A percentile compares a stretch with the other conserved stretches of the same genome.
Evolutionary conservation across 64 coral and sea anemone species (phyloP).

Genomic region (Actinia tenebrosa): DNA sequence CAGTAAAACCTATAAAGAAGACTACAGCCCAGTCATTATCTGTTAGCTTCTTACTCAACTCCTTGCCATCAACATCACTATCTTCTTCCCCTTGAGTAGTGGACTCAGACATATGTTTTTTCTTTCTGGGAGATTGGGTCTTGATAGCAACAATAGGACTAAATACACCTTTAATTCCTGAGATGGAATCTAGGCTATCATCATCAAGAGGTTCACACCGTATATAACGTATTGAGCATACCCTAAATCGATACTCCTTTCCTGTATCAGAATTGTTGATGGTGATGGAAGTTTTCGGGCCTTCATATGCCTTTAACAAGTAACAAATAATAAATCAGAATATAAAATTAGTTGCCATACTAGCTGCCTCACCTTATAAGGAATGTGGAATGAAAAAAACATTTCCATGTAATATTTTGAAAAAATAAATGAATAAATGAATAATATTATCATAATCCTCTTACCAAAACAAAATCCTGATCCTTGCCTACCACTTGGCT

Average conservation of each 20-base stretch:
- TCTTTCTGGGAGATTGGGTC: constrained; percentile 36
- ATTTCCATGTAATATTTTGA: no score
- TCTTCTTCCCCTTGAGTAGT: constrained; percentile 7
- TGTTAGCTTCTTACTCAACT: constrained; percentile 36
- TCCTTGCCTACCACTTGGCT: constrained; percentile 59
- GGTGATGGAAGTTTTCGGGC: constrained; percentile 48
- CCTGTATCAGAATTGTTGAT: constrained; percentile 27
- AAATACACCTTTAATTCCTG: constrained; percentile 62
- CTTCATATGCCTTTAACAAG: constrained; percentile 61
- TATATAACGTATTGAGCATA: constrained; percentile 65
- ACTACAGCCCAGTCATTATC: constrained; percentile 87
- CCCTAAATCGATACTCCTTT: constrained; percentile 68
- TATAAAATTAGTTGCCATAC: neutral
- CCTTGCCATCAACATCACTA: constrained; percentile 1
- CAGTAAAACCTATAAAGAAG: constrained; percentile 69
- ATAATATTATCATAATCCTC: neutral
- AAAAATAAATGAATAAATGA: no score
- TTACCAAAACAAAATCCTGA: constrained; percentile 75
- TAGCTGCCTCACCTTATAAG: no score
- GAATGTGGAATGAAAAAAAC: neutral
- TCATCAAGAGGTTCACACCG: neutral
- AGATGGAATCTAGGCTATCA: constrained; percentile 16
- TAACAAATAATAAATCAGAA: neutral
- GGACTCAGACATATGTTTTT: constrained; percentile 50
- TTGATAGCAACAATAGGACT: constrained; percentile 43